Percentiles rank a stretch among this genome's conserved stretches.
Evolutionary conservation across 2,797 vertebrate species (phyloP).

Genomic region (Margarornis squamiger): DNA sequence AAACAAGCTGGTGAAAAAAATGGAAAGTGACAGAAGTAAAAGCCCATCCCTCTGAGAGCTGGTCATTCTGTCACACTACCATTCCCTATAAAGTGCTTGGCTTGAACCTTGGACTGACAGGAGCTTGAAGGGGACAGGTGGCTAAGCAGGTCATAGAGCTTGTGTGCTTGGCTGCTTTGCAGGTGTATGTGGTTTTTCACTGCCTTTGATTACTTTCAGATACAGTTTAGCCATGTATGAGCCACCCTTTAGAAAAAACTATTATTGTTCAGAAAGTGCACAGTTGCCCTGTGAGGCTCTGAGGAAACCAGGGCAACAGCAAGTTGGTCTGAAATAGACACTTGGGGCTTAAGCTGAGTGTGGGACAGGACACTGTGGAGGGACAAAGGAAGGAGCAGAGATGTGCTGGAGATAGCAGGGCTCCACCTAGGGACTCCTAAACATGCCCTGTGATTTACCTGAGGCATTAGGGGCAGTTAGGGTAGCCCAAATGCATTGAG

Average conservation of each 20-base stretch:
- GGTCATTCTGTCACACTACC: background rate
- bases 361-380: background rate
- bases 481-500: background rate
- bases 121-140: background rate
- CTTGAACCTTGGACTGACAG: background rate
- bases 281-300: background rate
- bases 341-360: background rate
- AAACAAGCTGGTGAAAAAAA: background rate
- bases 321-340: background rate
- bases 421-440: background rate
- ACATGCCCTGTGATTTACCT: background rate
- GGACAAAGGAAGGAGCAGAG: background rate
- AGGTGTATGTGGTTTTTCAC: background rate
- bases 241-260: background rate
- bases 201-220: background rate
- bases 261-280: background rate
- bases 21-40: background rate
- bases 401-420: background rate
- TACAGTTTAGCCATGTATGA: background rate
- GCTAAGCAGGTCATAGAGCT: background rate
- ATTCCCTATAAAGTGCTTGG: background rate
- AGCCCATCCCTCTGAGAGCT: background rate
- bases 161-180: background rate
- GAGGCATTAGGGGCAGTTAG: background rate
- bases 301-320: background rate